phyloP scores from a whole-genome alignment of 2,797 vertebrate species.

The Schizopygopsis malacanthus region DNA sequence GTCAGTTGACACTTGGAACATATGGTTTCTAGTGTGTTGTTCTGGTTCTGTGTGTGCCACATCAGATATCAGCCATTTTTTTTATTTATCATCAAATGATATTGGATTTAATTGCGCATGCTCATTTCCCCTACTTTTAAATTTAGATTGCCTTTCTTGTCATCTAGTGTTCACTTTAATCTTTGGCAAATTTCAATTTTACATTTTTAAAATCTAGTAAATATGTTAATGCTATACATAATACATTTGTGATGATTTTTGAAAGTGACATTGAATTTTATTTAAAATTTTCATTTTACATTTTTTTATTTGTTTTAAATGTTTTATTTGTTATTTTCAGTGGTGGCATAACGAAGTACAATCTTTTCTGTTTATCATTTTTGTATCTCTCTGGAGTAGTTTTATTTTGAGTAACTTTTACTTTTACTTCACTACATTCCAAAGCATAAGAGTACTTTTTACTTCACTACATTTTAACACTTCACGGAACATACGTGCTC shows the following conservation, averaged over 20 bases:
- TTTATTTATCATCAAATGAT: not conserved
- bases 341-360: too few relatives aligned
- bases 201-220: not conserved
- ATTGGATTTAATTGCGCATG: not conserved
- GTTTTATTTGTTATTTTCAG: too few relatives aligned
- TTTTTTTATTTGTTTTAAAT: not conserved
- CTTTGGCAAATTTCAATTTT: not conserved
- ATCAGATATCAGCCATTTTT: too few relatives aligned
- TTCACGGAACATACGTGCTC: too few relatives aligned
- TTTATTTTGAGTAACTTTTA: too few relatives aligned
- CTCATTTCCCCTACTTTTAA: not conserved
- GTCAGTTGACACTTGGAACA: not conserved
- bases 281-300: too few relatives aligned
- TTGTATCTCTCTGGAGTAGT: too few relatives aligned
- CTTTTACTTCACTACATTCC: too few relatives aligned
- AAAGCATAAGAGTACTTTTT: too few relatives aligned
- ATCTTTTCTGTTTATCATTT: too few relatives aligned
- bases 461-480: too few relatives aligned
- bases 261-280: not conserved
- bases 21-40: not conserved
- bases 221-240: not conserved
- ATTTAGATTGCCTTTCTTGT: not conserved
- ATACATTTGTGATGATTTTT: not conserved
- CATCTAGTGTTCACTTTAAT: not conserved
- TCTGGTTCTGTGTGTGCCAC: not conserved